Percentiles rank a stretch among this genome's conserved stretches.
Conservation (phyloP, 2,797 vertebrate genomes). For the Chiroxiphia lanceolata region DNA sequence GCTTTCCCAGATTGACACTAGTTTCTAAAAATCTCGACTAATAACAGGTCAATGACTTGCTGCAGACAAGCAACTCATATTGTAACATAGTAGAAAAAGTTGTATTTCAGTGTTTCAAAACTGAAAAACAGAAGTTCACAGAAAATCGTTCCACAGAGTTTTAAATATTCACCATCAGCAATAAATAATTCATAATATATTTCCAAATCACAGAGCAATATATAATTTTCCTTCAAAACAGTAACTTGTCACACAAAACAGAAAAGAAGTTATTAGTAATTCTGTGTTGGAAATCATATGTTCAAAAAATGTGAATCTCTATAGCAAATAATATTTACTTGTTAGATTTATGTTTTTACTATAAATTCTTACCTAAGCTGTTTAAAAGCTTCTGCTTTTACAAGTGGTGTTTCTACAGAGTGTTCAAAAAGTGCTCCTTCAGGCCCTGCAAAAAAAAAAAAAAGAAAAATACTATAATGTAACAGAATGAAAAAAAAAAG, state of each 20-base stretch:
- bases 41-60: neutral
- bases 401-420: slow-evolving; percentile 88
- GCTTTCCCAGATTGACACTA: neutral
- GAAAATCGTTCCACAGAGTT: neutral
- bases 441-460: slow-evolving; percentile 68
- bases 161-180: neutral
- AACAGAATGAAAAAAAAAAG: neutral
- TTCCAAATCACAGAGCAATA: neutral
- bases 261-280: neutral
- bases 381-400: slow-evolving; percentile 86
- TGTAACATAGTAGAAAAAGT: neutral
- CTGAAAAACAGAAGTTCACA: neutral
- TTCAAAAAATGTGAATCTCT: neutral
- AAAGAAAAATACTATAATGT: neutral
- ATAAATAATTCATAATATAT: neutral
- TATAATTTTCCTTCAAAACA: neutral
- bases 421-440: slow-evolving; percentile 90
- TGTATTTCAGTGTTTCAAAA: neutral
- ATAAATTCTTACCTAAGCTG: slow-evolving; percentile 84
- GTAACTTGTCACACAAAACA: neutral
- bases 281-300: neutral
- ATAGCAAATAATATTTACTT: neutral
- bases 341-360: neutral
- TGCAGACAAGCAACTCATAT: neutral
- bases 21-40: neutral